Evolutionary conservation across 2,888 invertebrate species (phyloP), one percentile per base, ranked within the genome.

Genomic region (Anthoptus insignis): DNA sequence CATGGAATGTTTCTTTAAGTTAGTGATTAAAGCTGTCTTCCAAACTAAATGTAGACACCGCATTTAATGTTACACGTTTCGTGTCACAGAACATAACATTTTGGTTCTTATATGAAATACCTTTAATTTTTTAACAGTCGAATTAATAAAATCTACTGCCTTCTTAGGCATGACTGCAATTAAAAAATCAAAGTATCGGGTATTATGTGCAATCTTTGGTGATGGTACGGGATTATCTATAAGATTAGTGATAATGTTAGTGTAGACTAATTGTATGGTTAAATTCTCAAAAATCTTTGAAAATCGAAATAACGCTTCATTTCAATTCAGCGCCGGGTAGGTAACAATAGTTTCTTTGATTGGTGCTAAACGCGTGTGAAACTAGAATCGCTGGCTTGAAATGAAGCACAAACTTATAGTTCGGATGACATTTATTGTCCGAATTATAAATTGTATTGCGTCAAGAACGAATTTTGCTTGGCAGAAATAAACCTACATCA

Each of bases 171-270:
- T 87, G 93, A 93, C 93, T 92, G 91, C 89, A 88, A 86, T 87
- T 88, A 88, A 89, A 91, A 92, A 93, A 94, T 92, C 93, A 93
- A 94, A 94, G 94, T 94, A 95, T 96, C 96, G 96, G 96, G 96
- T 96, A 96, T 95, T 94, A 96, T 96, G 96, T 96, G 96, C 96
- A 96, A 96, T 96, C 96, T 91, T 94, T 95, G 95, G 96, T 95
- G 95, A 94, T 94, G 96, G 94, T 94, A 91, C 91, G 91, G 93
- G 94, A 87, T 83, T 89, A 90, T 73, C 74, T 70, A 49, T 91
- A 91, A 89, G 89, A 76, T 73, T 85, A 84, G 76, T 47, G 70
- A 37, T 69, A 87, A 88, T 81, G 78, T 61, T 21, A 42, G 42
- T 19, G 77, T 84, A 86, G 81, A 74, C 65, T 81, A 79, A 80